Base-by-base conservation (phyloP, 2,113 vertebrate genomes). In the Panthera leo region DNA sequence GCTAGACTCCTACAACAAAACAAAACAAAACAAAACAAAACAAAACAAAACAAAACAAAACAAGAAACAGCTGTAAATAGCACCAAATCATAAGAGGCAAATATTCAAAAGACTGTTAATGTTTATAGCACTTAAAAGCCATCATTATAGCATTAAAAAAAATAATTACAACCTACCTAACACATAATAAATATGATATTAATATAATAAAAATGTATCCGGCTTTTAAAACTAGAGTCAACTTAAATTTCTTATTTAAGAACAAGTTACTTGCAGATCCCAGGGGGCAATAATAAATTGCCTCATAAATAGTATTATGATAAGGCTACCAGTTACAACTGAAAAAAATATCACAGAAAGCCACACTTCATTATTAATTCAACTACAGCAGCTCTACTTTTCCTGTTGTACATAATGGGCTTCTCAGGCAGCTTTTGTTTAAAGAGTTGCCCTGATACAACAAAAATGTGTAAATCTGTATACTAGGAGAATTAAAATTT, bases 1-100 rank as follows among this genome's bases (percentile, higher is more conserved):
- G 96, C 97, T 97, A 97, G 97, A 97, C 89, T 98, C 98, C 99
- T 99, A 97, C 89, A 14, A 51, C 70, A 83, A 97, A 70, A 88
- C 5, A 45, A 42, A 42, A 71, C 10, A 39, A 27, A 16, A 42
- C 39, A 9, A 97, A 89, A 23, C 13, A 94, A 97, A 90, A 29
- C 12, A 95, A 42, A 42, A 71, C 10, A 39, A 25, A 16, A 42
- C 39, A 9, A 97, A 89, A 23, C 13, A 94, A 97, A 90, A 29
- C 12, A 96, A 15, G 63, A 88, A 45, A 73, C 0, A 51, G 15
- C 4, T 19, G 73, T 82, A 85, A 95, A 8, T 82, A 68, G 92
- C 42, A 91, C 0, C 29, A 94, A 96, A 85, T 78, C 31, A 87
- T 55, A 94, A 94, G 84, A 88, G 58, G 67, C 16, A 85, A 68